These are phyloP conservation scores for Leptatherina wallacei DNA, from an alignment of 2,797 vertebrate species.

Conservation along the genomic window DNA sequence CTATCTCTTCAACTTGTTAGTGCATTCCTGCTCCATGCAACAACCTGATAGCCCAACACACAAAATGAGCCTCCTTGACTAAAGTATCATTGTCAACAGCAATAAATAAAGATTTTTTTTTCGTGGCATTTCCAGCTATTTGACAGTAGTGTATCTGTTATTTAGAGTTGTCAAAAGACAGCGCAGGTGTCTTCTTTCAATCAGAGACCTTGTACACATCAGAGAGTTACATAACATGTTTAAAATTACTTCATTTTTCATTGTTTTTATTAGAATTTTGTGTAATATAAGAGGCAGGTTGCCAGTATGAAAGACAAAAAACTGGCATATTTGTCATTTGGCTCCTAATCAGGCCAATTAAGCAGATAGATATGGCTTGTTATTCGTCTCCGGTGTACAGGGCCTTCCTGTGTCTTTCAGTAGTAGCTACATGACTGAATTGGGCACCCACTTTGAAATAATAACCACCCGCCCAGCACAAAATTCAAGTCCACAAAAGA, in stretches of 20 bases:
- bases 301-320: conserved; percentile 8
- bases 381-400: conserved; percentile 44
- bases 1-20: conserved; percentile 18
- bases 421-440: conserved; percentile 62
- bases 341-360: conserved; percentile 6
- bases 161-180: conserved; percentile 49
- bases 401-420: conserved; percentile 30
- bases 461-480: conserved; percentile 27
- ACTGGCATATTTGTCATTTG: conserved; percentile 9
- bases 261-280: conserved; percentile 4
- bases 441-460: conserved; percentile 32
- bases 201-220: conserved; percentile 51
- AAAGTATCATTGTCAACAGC: conserved; percentile 76
- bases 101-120: conserved; percentile 59
- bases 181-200: conserved; percentile 39
- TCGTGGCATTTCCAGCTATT: conserved; percentile 67
- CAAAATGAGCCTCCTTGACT: conserved; percentile 32
- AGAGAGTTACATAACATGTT: conserved; percentile 28
- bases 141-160: conserved; percentile 48
- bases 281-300: neutral
- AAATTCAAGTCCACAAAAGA: conserved; percentile 73
- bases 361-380: conserved; percentile 22
- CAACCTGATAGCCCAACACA: conserved; percentile 37
- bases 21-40: conserved; percentile 28
- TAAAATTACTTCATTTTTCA: conserved; percentile 5